Percentiles rank a stretch among this genome's conserved stretches.
These are phyloP conservation scores for Oxyruncus cristatus DNA, from an alignment of 2,113 vertebrate genomes.

Conservation along the genomic window DNA sequence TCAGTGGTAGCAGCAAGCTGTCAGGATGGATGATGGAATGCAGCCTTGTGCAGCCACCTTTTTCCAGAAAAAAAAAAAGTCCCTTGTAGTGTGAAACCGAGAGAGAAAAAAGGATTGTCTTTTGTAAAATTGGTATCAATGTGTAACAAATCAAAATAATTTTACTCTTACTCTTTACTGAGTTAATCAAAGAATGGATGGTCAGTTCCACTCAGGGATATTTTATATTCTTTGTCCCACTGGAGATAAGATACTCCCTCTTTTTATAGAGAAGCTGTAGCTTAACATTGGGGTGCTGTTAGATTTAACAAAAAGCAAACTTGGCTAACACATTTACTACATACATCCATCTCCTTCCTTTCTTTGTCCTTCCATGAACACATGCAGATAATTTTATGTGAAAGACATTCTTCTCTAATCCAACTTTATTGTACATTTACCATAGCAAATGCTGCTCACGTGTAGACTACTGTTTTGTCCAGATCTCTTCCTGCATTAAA, in stretches of 20 bases:
- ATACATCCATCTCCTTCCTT: background rate
- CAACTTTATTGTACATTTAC: conserved; percentile 10
- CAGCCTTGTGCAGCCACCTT: background rate
- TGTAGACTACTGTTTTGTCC: conserved; percentile 28
- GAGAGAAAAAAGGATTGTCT: background rate
- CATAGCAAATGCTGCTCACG: background rate
- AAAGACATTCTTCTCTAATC: conserved; percentile 4
- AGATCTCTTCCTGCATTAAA: conserved; percentile 54
- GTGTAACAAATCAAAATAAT: background rate
- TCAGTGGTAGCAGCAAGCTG: background rate
- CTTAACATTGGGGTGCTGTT: background rate
- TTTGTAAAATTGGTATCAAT: background rate
- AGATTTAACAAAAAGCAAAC: background rate
- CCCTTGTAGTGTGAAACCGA: background rate
- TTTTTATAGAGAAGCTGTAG: background rate
- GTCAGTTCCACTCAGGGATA: background rate
- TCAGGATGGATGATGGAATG: background rate
- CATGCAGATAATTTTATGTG: background rate
- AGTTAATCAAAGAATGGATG: background rate
- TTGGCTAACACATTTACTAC: background rate
- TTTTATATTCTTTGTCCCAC: background rate
- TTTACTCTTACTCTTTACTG: background rate
- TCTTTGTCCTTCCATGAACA: background rate
- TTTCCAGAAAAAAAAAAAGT: background rate
- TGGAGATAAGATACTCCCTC: background rate